Base-by-base conservation (phyloP, 2,113 vertebrate species). In the Bombycilla garrulus region DNA sequence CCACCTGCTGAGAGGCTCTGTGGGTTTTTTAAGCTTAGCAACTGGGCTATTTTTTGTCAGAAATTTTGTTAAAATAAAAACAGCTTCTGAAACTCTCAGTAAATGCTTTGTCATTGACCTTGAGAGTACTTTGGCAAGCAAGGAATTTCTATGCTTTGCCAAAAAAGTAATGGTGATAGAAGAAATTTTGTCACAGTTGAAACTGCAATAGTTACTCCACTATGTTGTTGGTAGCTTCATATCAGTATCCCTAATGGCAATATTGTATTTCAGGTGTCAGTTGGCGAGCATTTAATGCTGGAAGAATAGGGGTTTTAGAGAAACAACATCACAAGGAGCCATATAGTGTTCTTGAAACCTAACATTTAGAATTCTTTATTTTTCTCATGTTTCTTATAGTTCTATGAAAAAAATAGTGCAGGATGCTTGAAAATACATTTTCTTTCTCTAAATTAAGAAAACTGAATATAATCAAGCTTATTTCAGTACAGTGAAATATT, bases 41-140 rank as follows among this genome's bases (percentile, higher is more conserved):
- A 22, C 15, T 48, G 51, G 7, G 31, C 48, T 58, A 35, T 95
- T 81, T 94, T 94, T 81, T 88, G 44, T 87, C 44, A 79, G 50
- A 93, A 85, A 38, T 95, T 74, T 74, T 90, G 23, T 77, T 81
- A 50, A 91, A 93, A 94, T 88, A 92, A 82, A 82, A 82, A 7
- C 67, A 81, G 33, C 57, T 73, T 69, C 57, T 93, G 69, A 35
- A 93, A 79, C 76, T 91, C n/a, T 18, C 28, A 67, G 51, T 61
- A 54, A 94, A 92, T 78, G 86, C 77, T 84, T 71, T 73, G 83
- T 44, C 81, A 95, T 33, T 92, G 86, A 96, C 92, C 81, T 95
- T 93, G 84, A 90, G 66, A 80, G 53, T 84, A 71, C 74, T 95
- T 90, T 93, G 86, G 85, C 77, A 95, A 80, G 73, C 40, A 60